These are phyloP conservation scores for Heteronetta atricapilla DNA, from an alignment of 2,113 vertebrate species.

Conservation along the genomic window DNA sequence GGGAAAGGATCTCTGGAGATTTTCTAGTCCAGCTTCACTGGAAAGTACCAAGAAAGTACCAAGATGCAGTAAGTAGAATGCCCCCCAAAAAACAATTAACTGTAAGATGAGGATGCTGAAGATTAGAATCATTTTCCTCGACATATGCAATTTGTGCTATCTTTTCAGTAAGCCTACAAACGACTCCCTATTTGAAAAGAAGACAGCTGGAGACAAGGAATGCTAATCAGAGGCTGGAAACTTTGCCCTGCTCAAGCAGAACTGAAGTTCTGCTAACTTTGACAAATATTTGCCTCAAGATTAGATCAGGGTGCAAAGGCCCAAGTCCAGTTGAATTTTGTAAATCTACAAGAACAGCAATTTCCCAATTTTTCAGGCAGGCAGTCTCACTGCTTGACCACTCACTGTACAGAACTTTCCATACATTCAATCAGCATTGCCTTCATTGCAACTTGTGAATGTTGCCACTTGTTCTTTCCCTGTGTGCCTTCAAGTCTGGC, in stretches of 20 bases:
- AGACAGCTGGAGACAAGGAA: not conserved
- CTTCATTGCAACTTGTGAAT: not conserved
- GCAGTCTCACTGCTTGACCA: not conserved
- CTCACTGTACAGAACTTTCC: not conserved
- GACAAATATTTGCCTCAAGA: not conserved
- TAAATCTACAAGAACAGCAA: not conserved
- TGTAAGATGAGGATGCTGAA: not conserved
- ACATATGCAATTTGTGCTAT: not conserved
- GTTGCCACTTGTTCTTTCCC: not conserved
- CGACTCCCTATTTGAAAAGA: not conserved
- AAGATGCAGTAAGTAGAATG: not conserved
- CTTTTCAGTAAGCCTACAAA: not conserved
- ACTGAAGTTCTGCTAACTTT: not conserved
- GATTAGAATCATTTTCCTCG: not conserved
- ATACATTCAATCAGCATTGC: not conserved
- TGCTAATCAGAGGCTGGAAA: not conserved
- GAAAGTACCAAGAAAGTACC: not conserved
- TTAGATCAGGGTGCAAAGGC: not conserved
- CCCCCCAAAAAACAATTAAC: not conserved
- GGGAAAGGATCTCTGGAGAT: not conserved
- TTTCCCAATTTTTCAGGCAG: not conserved
- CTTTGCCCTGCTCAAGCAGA: not conserved
- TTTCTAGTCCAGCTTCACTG: not conserved
- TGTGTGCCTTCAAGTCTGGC: not conserved
- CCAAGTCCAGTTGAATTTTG: not conserved